Evolutionary conservation across 2,888 invertebrate species (phyloP), one percentile per base, ranked within the genome.

Genomic region (Empis livida): DNA sequence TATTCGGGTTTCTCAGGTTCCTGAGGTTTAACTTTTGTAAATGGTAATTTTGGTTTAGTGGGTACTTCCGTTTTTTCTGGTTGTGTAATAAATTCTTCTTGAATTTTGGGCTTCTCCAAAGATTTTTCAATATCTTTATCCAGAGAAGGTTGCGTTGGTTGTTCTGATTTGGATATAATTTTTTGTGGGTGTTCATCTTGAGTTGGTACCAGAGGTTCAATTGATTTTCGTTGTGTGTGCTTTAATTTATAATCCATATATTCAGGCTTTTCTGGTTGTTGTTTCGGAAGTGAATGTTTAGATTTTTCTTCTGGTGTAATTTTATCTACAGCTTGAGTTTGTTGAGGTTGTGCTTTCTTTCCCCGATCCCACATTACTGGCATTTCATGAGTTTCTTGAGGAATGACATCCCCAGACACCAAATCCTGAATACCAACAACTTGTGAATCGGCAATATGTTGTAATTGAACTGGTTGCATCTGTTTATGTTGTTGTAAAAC

Each of bases 1-100:
- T 59, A 57, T 47, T 59, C 59, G 10, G 53, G 57, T 44, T 54
- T 57, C 45, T 60, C 55, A 37, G 57, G 55, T 45, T 57, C 60
- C 9, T 35, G n/a, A 1, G 53, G 55, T 48, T 40, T 51, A 54
- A 35, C 58, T 53, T 44, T 60, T 56, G 32, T 57, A 56, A 45
- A 52, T 53, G 10, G 52, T 49, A 44, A 60, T 54, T 45, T 60
- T 58, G 31, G 59, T 55, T 23, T 57, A 54, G 11, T 56, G 56
- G 46, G 50, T 45, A 42, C 57, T n/a, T n/a, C n/a, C n/a, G n/a
- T n/a, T 55, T 45, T 6, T 42, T 31, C 16, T 47, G 46, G 9
- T 17, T n/a, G 17, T 27, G 44, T 35, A 55, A 45, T 54, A 9
- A 47, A 10, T 30, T 51, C 42, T 10, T 46, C 17, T 50, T 50